Evolutionary conservation across 2,888 invertebrate species (phyloP).

Genomic region (Andrena praecox): DNA sequence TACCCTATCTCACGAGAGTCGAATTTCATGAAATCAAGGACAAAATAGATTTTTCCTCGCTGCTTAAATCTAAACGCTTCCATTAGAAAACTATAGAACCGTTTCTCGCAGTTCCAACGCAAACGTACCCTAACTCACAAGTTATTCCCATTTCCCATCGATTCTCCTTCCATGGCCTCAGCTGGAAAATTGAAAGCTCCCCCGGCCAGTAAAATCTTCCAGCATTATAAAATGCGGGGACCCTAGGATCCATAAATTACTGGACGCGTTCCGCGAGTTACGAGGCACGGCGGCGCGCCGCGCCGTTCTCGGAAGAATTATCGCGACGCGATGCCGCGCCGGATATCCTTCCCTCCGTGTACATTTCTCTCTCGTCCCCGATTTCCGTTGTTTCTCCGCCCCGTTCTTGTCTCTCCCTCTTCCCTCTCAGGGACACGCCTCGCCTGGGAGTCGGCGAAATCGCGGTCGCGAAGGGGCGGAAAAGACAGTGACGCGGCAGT

Average conservation of each 20-base stretch:
- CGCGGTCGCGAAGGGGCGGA: too few species aligned
- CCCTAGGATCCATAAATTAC: conserved; percentile 35
- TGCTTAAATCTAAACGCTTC: too few species aligned
- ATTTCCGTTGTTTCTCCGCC: conserved; percentile 20
- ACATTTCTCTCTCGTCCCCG: conserved; percentile 16
- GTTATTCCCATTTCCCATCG: too few species aligned
- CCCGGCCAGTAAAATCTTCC: not conserved
- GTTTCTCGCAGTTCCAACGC: too few species aligned
- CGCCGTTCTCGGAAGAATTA: conserved; percentile 42
- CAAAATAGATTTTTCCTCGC: too few species aligned
- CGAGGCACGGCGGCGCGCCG: not conserved
- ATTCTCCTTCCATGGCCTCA: not conserved
- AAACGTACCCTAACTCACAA: too few species aligned
- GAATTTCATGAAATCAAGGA: too few species aligned
- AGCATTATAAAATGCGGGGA: conserved; percentile 36
- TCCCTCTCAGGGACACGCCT: not conserved
- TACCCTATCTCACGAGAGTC: too few species aligned
- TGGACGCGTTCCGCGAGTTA: not conserved
- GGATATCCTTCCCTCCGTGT: conserved; percentile 25
- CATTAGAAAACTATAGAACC: too few species aligned
- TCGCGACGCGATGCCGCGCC: conserved; percentile 39
- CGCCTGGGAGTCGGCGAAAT: not conserved
- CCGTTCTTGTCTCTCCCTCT: not conserved
- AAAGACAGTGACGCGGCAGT: not conserved
- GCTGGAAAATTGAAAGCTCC: conserved; percentile 10